Percentiles rank a stretch among this genome's conserved stretches.
These are phyloP conservation scores for Phocoena phocoena DNA, from an alignment of 2,113 vertebrate genomes.

Conservation along the genomic window DNA sequence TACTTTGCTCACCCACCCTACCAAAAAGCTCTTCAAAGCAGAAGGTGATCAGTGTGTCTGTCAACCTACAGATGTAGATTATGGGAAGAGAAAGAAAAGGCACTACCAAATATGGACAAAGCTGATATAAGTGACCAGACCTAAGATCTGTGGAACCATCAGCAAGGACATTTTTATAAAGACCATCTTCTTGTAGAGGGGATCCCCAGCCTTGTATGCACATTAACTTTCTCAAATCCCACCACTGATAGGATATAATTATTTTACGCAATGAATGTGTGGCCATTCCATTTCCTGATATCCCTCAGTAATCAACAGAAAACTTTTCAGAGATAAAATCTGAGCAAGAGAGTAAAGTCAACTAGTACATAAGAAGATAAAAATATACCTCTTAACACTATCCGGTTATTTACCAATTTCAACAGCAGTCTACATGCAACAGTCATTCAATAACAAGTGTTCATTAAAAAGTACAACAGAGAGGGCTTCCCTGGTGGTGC, in stretches of 20 bases:
- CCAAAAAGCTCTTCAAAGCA: not conserved
- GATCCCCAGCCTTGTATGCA: not conserved
- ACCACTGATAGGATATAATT: not conserved
- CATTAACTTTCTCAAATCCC: not conserved
- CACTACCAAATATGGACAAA: not conserved
- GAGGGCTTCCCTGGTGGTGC: not conserved
- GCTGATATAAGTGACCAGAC: not conserved
- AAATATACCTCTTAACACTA: constrained; percentile 48
- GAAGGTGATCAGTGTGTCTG: not conserved
- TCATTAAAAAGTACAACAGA: not conserved
- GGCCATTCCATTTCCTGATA: not conserved
- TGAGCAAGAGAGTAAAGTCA: constrained; percentile 31
- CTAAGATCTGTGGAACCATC: not conserved
- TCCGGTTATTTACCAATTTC: constrained; percentile 21
- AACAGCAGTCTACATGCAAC: not conserved
- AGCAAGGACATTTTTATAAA: not conserved
- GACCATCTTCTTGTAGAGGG: not conserved
- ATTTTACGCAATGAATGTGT: not conserved
- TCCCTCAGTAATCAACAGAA: constrained; percentile 35
- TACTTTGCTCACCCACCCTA: not conserved
- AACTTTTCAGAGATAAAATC: not conserved
- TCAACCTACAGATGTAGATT: not conserved
- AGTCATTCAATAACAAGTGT: not conserved
- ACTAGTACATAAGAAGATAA: not conserved
- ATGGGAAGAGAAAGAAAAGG: not conserved